Base-by-base conservation (phyloP, 2,888 invertebrate genomes). In the Hypercompe scribonia region DNA sequence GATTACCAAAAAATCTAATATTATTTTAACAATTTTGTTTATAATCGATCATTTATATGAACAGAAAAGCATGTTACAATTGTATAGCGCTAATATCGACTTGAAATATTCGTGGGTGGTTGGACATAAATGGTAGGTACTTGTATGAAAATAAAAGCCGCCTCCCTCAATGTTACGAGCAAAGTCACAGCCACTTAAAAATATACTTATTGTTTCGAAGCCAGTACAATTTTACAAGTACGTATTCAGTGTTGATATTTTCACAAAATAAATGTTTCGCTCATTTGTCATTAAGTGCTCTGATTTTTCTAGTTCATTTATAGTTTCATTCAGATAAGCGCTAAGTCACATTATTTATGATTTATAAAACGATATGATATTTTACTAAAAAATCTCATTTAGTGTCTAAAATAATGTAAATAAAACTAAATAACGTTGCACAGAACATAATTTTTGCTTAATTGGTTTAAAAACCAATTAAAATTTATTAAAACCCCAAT, bases 161-260 rank as follows among this genome's bases (percentile, higher is more conserved):
- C 83, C 81, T 82, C 83, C 80, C 79, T 83, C 84, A 87, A 86
- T 86, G 84, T 86, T 85, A 87, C 83, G 85, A 87, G 85, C 78
- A 70, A 84, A 87, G 89, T 88, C 87, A 87, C 84, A 82, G 84
- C 83, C 85, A 83, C 83, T 84, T 86, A 86, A 87, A 90, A 83
- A 78, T 83, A 78, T 80, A 84, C 81, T 83, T 83, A 78, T 76
- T 84, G 78, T 83, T 76, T 65, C 78, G 77, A 86, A 84, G 84
- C 83, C 84, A 81, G 83, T 81, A 85, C 85, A 86, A 87, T 87
- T 89, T 89, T 72, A 82, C 82, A 82, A 83, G 87, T 78, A 80
- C 76, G 79, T 84, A 84, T 87, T 88, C 86, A 86, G 76, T 83
- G 87, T 84, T 82, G 84, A 82, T 83, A 84, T 89, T 89, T 84